A percentile compares a stretch with the other conserved stretches of the same genome.
Evolutionary conservation across 1,140 invertebrate genomes (phyloP).

Genomic region (Cherax quadricarinatus): DNA sequence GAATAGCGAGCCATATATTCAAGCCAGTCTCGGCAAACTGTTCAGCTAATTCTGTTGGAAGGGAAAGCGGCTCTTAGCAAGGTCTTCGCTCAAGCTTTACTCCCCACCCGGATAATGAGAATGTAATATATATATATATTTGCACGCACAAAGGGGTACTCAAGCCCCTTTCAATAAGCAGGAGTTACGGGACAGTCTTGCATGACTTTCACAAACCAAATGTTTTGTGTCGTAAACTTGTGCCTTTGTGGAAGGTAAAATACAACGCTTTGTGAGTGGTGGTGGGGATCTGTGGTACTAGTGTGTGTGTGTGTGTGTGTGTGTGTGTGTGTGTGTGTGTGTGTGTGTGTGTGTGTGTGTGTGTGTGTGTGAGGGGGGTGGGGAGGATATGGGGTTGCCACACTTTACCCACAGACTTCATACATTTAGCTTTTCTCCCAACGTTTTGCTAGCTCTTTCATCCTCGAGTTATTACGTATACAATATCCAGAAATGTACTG

Average conservation of each 20-base stretch:
- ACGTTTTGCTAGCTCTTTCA: too few species aligned
- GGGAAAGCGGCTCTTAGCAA: neutral
- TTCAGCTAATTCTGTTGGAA: neutral
- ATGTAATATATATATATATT: neutral
- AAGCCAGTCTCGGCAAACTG: neutral
- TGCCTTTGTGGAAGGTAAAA: neutral
- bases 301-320: too few species aligned
- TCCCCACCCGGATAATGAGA: neutral
- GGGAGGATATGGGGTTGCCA: too few species aligned
- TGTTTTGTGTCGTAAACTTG: neutral
- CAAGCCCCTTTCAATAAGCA: neutral
- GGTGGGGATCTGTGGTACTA: too few species aligned
- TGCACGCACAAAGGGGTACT: neutral
- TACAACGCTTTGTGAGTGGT: neutral
- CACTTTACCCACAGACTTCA: too few species aligned
- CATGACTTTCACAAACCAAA: neutral
- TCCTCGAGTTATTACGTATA: too few species aligned
- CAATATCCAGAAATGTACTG: too few species aligned
- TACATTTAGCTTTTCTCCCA: too few species aligned
- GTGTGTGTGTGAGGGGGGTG: too few species aligned
- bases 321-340: too few species aligned
- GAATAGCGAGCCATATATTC: neutral
- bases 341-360: too few species aligned
- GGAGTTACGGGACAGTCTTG: neutral
- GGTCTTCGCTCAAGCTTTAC: neutral